These are phyloP conservation scores for Cryptosula pallasiana DNA, from an alignment of 2,888 invertebrate genomes.

Conservation along the genomic window DNA sequence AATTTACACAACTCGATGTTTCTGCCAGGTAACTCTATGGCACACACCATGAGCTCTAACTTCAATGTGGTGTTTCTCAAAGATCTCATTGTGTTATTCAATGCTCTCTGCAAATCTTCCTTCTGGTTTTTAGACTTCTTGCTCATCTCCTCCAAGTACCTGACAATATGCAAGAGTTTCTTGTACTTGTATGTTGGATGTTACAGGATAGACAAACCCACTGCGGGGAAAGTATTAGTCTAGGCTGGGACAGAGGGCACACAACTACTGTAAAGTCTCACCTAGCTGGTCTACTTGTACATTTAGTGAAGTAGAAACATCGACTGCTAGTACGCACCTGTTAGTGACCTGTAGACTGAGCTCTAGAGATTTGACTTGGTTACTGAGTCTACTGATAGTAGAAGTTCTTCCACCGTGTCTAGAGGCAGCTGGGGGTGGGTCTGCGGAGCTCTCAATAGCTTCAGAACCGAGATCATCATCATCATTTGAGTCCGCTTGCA, in stretches of 20 bases:
- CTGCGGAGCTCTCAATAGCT: background rate
- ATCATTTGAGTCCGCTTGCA: background rate
- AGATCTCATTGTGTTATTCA: slow-evolving; percentile 71
- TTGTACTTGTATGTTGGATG: too few species aligned
- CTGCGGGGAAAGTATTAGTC: too few species aligned
- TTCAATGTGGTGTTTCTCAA: slow-evolving; percentile 55
- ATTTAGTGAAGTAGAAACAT: too few species aligned
- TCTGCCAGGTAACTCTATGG: too few species aligned
- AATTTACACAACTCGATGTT: too few species aligned
- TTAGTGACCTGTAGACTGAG: slow-evolving; percentile 93
- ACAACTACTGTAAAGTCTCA: too few species aligned
- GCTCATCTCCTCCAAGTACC: slow-evolving; percentile 89
- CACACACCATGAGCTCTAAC: slow-evolving; percentile 59
- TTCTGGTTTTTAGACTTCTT: slow-evolving; percentile 91
- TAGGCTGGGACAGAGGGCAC: too few species aligned
- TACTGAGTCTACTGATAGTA: slow-evolving; percentile 76
- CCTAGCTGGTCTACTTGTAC: too few species aligned
- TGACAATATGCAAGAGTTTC: too few species aligned
- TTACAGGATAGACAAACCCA: too few species aligned
- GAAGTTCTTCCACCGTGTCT: slow-evolving; percentile 36
- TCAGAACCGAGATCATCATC: background rate
- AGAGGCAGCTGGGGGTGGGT: background rate
- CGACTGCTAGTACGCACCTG: slow-evolving; percentile 59
- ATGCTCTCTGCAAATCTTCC: slow-evolving; percentile 80
- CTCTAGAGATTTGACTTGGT: slow-evolving; percentile 91